These are phyloP conservation scores for Cheirogaleus medius DNA, from an alignment of 2,113 vertebrate species.

Conservation along the genomic window DNA sequence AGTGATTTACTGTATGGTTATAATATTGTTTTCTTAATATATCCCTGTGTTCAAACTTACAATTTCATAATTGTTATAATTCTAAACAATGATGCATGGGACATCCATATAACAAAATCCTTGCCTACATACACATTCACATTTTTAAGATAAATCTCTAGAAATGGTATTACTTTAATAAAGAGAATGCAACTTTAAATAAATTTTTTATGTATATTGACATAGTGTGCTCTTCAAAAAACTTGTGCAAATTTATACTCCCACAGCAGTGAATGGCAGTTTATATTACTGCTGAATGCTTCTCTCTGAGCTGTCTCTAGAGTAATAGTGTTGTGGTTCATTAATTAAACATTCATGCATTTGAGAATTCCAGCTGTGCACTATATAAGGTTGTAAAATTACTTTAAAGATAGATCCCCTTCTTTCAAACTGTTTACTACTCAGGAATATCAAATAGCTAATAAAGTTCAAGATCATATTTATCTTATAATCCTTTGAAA, in stretches of 20 bases:
- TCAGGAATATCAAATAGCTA: neutral
- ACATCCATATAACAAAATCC: neutral
- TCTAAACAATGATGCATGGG: neutral
- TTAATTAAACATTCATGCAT: constrained; percentile 59
- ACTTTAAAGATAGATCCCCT: neutral
- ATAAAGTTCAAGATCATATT: neutral
- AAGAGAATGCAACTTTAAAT: neutral
- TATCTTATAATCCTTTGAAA: neutral
- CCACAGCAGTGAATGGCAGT: neutral
- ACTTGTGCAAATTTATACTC: constrained; percentile 6
- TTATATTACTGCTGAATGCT: constrained; percentile 25
- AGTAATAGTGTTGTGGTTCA: constrained; percentile 26
- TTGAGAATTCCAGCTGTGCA: constrained; percentile 25
- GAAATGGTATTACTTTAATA: neutral
- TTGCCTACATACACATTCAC: neutral
- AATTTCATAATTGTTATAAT: neutral
- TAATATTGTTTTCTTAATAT: neutral
- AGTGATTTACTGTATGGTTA: neutral
- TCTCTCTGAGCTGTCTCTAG: neutral
- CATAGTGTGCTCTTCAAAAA: neutral
- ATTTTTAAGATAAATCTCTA: constrained; percentile 31
- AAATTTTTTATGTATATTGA: neutral
- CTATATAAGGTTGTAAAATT: neutral
- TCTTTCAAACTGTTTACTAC: constrained; percentile 1
- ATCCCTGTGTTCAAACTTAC: neutral